These are phyloP conservation scores for Anarhynchus alexandrinus DNA, from an alignment of 2,113 vertebrate species.

Conservation along the genomic window DNA sequence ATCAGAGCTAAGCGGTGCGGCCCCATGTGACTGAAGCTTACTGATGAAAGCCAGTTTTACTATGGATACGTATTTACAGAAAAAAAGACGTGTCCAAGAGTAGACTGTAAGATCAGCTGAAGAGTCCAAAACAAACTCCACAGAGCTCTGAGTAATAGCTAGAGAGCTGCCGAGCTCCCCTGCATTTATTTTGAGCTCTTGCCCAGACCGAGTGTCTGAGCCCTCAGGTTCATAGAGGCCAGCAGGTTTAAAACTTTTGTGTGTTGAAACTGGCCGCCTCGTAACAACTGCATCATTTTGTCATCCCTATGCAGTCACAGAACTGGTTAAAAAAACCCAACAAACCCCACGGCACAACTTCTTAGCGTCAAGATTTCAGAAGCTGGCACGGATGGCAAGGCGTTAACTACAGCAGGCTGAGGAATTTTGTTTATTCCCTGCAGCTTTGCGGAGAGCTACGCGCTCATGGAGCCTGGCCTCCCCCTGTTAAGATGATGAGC, in stretches of 20 bases:
- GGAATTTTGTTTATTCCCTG: not conserved
- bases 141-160: not conserved
- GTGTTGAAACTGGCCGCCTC: not conserved
- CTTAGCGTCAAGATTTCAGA: not conserved
- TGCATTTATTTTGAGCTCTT: not conserved
- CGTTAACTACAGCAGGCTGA: not conserved
- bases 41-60: not conserved
- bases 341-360: not conserved
- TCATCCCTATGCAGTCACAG: not conserved
- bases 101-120: not conserved
- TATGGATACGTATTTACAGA: not conserved
- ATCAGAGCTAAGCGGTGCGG: not conserved
- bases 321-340: not conserved
- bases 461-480: not conserved
- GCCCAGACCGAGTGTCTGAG: not conserved
- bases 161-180: not conserved
- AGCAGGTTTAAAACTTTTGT: not conserved
- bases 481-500: not conserved
- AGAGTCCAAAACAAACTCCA: not conserved
- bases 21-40: not conserved
- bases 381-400: not conserved
- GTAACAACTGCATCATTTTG: not conserved
- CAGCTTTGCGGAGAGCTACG: not conserved
- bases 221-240: not conserved
- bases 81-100: not conserved